A percentile compares a stretch with the other conserved stretches of the same genome.
phyloP scores from a whole-genome alignment of 2,113 vertebrate species.

The Parus major region DNA sequence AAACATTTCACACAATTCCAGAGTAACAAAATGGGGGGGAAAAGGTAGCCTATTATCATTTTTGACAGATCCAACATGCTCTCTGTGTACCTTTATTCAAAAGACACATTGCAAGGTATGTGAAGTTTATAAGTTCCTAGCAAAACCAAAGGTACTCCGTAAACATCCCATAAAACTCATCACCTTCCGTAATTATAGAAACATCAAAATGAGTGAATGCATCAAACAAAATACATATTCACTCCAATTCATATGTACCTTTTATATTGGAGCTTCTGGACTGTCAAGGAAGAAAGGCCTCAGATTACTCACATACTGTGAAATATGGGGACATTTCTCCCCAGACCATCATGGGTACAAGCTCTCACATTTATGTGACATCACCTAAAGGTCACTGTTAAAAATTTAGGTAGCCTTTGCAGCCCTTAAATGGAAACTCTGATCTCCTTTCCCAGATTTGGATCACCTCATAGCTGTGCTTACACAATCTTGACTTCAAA shows the following conservation, averaged over 20 bases:
- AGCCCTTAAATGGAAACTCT: neutral
- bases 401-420: neutral
- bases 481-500: neutral
- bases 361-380: neutral
- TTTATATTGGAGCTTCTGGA: neutral
- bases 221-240: neutral
- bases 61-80: neutral
- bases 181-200: neutral
- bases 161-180: neutral
- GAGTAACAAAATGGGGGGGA: neutral
- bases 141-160: neutral
- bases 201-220: neutral
- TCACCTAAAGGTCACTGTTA: neutral
- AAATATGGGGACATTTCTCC: neutral
- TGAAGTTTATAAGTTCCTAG: neutral
- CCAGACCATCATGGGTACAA: neutral
- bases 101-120: neutral
- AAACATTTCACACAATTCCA: neutral
- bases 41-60: neutral
- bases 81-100: neutral
- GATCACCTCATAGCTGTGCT: accelerated
- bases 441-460: neutral
- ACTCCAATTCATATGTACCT: neutral
- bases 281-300: neutral
- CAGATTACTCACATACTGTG: neutral